Base-by-base conservation (phyloP, 2,888 invertebrate species). In the Alloscopus bannaensis region DNA sequence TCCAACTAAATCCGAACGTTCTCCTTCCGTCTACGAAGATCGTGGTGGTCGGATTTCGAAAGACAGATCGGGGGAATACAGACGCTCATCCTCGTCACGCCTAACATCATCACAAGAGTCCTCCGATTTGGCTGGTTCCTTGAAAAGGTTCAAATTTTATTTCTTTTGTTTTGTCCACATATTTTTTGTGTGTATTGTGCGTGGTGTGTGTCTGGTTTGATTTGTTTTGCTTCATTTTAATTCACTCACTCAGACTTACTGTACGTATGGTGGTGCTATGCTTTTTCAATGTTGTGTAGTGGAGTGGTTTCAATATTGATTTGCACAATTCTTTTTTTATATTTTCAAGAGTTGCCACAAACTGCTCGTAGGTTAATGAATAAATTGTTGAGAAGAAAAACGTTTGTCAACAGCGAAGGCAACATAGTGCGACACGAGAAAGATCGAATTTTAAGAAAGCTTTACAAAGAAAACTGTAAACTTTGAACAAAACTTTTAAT, bases 71-170 rank as follows among this genome's bases (percentile, higher is more conserved):
- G n/a, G n/a, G n/a, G 81, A 76, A 26, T 76, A 69, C 64, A 68
- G 76, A 42, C 45, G 76, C 0, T 69, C 76, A 1, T 76, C 76
- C 11, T 31, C 40, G 6, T 76, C 76, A 2, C 31, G 52, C 40
- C 42, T 76, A 8, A 62, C 68, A 1, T 76, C 76, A 0, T 69
- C 68, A 16, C 76, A 76, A 62, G 81, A 81, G 47, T 80, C 83
- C 26, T 66, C 72, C 62, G 83, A 84, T 78, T 83, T 81, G 73
- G 81, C 76, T 75, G 84, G 82, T 73, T 80, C 84, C 42, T 68
- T 84, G 13, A 84, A 80, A 83, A 83, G 83, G 84, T 84, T 82
- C 79, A 79, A 71, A 69, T 75, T 69, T 78, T 31, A 52, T 75
- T 69, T n/a, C n/a, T 75, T 60, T 64, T 57, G 60, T 69, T 57